Conservation (phyloP, 2,113 vertebrate species). For the Lanius collurio region DNA sequence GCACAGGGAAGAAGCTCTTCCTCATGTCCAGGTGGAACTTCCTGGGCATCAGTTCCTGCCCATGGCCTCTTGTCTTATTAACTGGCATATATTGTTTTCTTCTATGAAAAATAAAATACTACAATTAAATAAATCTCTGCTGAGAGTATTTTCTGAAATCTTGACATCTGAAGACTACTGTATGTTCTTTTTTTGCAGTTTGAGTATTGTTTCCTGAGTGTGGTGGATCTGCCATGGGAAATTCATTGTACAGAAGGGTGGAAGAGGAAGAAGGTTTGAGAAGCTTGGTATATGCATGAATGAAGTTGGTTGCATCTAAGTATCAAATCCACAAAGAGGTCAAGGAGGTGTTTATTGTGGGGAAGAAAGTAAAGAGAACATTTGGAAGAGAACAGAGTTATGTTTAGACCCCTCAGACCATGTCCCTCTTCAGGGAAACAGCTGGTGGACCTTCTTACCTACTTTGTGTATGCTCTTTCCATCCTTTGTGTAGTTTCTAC, state of each 20-base stretch:
- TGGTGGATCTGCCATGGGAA: not conserved
- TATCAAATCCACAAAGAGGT: not conserved
- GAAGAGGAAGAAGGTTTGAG: not conserved
- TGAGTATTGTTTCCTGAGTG: not conserved
- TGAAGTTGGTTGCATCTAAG: not conserved
- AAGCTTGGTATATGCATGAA: not conserved
- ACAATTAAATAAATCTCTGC: not conserved
- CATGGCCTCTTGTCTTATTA: not conserved
- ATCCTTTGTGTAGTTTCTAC: fast-evolving
- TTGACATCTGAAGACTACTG: not conserved
- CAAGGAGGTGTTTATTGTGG: not conserved
- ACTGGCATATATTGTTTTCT: not conserved
- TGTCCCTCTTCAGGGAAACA: not conserved
- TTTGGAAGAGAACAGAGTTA: not conserved
- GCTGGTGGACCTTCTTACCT: not conserved
- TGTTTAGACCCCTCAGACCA: not conserved
- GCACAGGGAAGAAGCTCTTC: not conserved
- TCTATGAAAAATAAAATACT: not conserved
- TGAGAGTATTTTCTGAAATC: not conserved
- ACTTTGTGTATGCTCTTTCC: not conserved
- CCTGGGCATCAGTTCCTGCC: not conserved
- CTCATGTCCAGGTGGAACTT: not conserved
- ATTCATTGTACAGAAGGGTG: not conserved
- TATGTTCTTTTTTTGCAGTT: not conserved
- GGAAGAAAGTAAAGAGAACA: not conserved